These are phyloP conservation scores for Argyresthia goedartella DNA, from an alignment of 2,888 invertebrate species.

Conservation along the genomic window DNA sequence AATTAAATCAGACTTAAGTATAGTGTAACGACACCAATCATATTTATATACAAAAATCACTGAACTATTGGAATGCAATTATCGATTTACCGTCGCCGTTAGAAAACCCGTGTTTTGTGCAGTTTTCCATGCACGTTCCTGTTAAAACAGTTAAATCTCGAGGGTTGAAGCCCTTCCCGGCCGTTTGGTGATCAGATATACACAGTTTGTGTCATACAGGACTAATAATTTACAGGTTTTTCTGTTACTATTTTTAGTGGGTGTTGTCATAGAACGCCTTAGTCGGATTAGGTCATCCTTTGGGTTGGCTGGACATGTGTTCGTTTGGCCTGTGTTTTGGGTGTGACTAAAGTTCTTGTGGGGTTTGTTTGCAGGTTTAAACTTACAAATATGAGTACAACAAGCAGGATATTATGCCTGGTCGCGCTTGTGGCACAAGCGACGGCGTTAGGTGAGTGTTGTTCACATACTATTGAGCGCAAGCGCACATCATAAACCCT, in stretches of 20 bases:
- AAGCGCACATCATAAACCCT: too few species aligned
- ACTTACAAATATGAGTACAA: slow-evolving; percentile 49
- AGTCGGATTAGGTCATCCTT: slow-evolving; percentile 64
- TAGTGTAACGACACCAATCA: neutral
- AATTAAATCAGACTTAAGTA: slow-evolving; percentile 21
- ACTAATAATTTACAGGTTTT: slow-evolving; percentile 37
- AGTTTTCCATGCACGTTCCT: slow-evolving; percentile 29
- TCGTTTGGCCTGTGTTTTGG: slow-evolving; percentile 49
- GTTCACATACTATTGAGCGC: slow-evolving; percentile 5
- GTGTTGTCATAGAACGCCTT: slow-evolving; percentile 66
- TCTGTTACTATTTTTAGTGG: slow-evolving; percentile 73
- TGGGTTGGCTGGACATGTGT: slow-evolving; percentile 58
- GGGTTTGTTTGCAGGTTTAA: slow-evolving; percentile 54
- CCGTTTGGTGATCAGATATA: slow-evolving; percentile 15
- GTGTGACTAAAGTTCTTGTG: slow-evolving; percentile 46
- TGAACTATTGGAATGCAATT: slow-evolving; percentile 30
- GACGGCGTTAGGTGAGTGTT: slow-evolving; percentile 53
- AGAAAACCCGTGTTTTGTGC: slow-evolving; percentile 41
- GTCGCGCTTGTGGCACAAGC: slow-evolving; percentile 46
- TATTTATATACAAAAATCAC: neutral
- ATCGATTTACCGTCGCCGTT: slow-evolving; percentile 47
- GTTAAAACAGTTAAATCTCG: slow-evolving; percentile 26
- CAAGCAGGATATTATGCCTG: slow-evolving; percentile 45
- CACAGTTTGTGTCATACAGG: slow-evolving; percentile 37
- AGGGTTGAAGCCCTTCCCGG: slow-evolving; percentile 21